phyloP scores from a whole-genome alignment of 2,888 invertebrate genomes.

The Neuroscelio doddi region DNA sequence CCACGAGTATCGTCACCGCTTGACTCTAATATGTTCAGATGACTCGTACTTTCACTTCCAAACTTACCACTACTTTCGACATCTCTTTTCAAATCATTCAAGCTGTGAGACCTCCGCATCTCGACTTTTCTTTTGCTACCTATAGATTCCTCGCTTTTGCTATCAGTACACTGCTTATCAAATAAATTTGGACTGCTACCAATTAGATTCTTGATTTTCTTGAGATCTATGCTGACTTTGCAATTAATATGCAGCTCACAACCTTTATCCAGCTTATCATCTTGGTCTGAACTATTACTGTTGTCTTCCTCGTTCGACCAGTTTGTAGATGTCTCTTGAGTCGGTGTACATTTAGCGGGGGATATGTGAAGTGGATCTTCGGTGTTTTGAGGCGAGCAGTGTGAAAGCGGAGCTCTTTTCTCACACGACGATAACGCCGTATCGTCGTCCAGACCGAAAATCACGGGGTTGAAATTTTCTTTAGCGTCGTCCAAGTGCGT shows the following conservation, averaged over 20 bases:
- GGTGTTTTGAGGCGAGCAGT: conserved; percentile 4
- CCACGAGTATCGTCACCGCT: too few relatives aligned
- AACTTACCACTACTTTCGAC: too few relatives aligned
- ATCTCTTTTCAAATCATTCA: too few relatives aligned
- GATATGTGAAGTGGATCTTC: conserved; percentile 4
- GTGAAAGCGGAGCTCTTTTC: conserved; percentile 6
- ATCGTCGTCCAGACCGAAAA: conserved; percentile 28
- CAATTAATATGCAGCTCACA: conserved; percentile 22
- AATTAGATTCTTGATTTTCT: conserved; percentile 55
- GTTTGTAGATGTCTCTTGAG: too few relatives aligned
- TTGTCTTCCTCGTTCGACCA: not conserved
- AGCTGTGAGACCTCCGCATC: too few relatives aligned
- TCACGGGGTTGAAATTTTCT: conserved; percentile 59
- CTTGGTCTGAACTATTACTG: too few relatives aligned
- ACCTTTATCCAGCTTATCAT: too few relatives aligned
- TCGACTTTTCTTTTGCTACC: too few relatives aligned
- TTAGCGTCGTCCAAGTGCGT: conserved; percentile 52
- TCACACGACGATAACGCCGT: not conserved
- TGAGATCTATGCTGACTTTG: conserved; percentile 64
- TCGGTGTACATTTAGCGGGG: not conserved
- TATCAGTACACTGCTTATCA: not conserved
- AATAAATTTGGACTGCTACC: conserved; percentile 52
- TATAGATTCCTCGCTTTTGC: not conserved
- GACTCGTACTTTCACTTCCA: too few relatives aligned
- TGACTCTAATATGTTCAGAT: too few relatives aligned